Evolutionary conservation across 2,113 vertebrate species (phyloP).

Genomic region (Petrocephalus zakoni): DNA sequence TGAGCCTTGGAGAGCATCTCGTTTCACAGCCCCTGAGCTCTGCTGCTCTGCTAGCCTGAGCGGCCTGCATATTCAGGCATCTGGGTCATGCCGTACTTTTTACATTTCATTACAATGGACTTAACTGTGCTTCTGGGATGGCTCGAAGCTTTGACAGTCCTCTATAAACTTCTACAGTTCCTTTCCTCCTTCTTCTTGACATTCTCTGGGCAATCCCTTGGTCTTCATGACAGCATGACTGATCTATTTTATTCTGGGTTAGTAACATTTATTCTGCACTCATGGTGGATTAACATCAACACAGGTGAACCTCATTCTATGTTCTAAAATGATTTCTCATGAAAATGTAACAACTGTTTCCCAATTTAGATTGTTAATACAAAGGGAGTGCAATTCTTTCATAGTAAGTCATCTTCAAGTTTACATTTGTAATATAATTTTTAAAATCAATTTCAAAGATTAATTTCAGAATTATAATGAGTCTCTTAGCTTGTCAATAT

Average conservation of each 20-base stretch:
- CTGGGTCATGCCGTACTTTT: neutral
- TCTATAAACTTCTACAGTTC: neutral
- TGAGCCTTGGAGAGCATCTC: neutral
- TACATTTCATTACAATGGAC: neutral
- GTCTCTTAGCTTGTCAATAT: neutral
- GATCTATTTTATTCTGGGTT: neutral
- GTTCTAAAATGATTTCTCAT: neutral
- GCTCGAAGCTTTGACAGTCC: neutral
- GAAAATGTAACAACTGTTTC: neutral
- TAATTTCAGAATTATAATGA: neutral
- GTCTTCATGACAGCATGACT: neutral
- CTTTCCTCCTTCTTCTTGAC: neutral
- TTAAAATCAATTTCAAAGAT: neutral
- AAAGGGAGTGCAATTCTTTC: neutral
- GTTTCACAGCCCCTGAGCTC: neutral
- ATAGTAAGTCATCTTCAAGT: neutral
- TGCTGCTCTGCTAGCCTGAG: neutral
- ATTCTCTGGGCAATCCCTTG: neutral
- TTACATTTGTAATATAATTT: neutral
- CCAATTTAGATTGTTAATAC: neutral
- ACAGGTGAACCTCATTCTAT: neutral
- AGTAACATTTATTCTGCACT: neutral
- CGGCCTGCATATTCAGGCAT: neutral
- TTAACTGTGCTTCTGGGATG: neutral
- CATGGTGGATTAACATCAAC: neutral